A percentile compares a stretch with the other conserved stretches of the same genome.
Evolutionary conservation across 2,888 invertebrate genomes (phyloP).

Genomic region (Sarcophaga subvicina): DNA sequence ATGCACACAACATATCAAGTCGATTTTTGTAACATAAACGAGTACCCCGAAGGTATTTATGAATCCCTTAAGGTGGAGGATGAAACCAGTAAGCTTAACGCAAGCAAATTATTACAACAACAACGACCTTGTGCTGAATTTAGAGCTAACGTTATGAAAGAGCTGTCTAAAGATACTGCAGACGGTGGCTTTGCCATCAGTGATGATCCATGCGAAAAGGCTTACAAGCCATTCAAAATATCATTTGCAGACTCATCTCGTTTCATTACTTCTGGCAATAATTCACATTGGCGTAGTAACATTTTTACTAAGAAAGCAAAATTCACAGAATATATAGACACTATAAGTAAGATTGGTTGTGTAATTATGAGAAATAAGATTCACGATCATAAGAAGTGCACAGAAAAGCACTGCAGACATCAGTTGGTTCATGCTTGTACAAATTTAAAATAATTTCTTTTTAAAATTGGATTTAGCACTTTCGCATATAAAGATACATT

Average conservation of each 20-base stretch:
- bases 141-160: conserved; percentile 75
- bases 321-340: conserved; percentile 80
- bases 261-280: conserved; percentile 75
- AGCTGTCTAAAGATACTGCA: conserved; percentile 72
- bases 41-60: conserved; percentile 79
- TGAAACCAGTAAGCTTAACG: conserved; percentile 72
- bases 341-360: conserved; percentile 79
- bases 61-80: conserved; percentile 74
- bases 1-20: conserved; percentile 84
- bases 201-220: conserved; percentile 73
- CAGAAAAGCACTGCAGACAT: conserved; percentile 77
- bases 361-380: conserved; percentile 78
- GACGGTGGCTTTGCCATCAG: conserved; percentile 60
- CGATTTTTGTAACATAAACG: conserved; percentile 82
- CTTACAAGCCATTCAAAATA: conserved; percentile 77
- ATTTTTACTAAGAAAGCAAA: conserved; percentile 73
- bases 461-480: too few species aligned
- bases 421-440: conserved; percentile 74
- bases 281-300: conserved; percentile 77
- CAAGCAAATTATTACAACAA: conserved; percentile 71
- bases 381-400: conserved; percentile 79
- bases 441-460: conserved; percentile 45
- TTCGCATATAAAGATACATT: too few species aligned
- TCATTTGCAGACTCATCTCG: conserved; percentile 75
- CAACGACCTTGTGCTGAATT: conserved; percentile 76